phyloP scores from a whole-genome alignment of 2,113 vertebrate species.

The Microcebus ravelobensis region DNA sequence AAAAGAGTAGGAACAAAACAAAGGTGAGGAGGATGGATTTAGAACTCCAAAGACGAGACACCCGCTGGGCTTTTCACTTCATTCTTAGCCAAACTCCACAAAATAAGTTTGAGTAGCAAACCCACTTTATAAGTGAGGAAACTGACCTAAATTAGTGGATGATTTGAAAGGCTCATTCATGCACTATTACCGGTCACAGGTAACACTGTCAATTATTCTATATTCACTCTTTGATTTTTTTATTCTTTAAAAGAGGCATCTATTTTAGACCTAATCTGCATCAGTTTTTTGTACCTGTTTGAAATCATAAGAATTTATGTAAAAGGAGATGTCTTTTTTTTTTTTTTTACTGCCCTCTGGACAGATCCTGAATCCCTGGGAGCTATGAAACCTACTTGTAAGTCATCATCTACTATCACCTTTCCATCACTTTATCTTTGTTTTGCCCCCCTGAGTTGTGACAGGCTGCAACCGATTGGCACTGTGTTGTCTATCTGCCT shows the following conservation, averaged over 20 bases:
- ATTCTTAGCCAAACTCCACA: not conserved
- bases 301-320: constrained; percentile 55
- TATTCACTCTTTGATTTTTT: not conserved
- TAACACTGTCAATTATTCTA: not conserved
- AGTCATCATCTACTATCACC: constrained; percentile 13
- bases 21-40: not conserved
- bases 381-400: constrained; percentile 18
- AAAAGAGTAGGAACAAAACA: not conserved
- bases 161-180: constrained; percentile 13
- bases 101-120: not conserved
- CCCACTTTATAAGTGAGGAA: not conserved
- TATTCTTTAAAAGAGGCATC: not conserved
- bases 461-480: constrained; percentile 49
- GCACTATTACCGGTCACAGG: not conserved
- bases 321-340: constrained; percentile 30
- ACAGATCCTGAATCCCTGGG: not conserved
- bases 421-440: constrained; percentile 43
- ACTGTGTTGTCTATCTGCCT: constrained; percentile 15
- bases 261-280: not conserved
- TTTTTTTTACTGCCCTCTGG: not conserved
- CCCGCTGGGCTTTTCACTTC: not conserved
- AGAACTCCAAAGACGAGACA: not conserved
- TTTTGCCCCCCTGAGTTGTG: not conserved
- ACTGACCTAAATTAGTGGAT: not conserved
- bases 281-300: not conserved